Evolutionary conservation across 2,888 invertebrate genomes (phyloP).

Genomic region (Eurois occulta): DNA sequence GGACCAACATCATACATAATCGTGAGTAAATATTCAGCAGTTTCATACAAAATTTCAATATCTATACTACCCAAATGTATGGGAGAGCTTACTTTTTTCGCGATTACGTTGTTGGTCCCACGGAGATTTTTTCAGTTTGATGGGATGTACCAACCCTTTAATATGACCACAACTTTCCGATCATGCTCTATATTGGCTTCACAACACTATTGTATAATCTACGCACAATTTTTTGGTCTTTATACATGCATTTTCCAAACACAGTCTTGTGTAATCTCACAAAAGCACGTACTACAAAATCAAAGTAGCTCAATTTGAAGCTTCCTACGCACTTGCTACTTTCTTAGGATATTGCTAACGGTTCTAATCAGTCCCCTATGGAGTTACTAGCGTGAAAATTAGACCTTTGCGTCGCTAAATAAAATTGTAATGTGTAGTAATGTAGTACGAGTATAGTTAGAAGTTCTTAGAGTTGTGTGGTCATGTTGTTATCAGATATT

Average conservation of each 20-base stretch:
- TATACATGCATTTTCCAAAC: not conserved
- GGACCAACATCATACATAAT: too few species aligned
- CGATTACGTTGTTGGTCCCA: too few species aligned
- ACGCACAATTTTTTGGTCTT: not conserved
- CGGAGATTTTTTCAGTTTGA: too few species aligned
- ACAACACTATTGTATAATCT: not conserved
- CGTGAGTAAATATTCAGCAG: too few species aligned
- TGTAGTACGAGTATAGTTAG: constrained; percentile 5
- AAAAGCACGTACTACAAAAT: not conserved
- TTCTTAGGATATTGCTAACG: constrained; percentile 46
- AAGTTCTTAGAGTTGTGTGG: constrained; percentile 4
- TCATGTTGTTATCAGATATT: not conserved
- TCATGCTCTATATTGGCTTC: too few species aligned
- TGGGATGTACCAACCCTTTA: too few species aligned
- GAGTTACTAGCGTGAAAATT: constrained; percentile 50
- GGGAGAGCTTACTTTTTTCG: too few species aligned
- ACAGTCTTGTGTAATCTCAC: not conserved
- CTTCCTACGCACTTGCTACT: constrained; percentile 40
- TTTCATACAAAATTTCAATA: too few species aligned
- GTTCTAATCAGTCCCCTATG: constrained; percentile 48
- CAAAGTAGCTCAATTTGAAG: constrained; percentile 21
- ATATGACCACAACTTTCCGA: too few species aligned
- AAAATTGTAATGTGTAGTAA: constrained; percentile 47
- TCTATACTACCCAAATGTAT: too few species aligned
- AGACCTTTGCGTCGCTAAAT: constrained; percentile 45